Conservation (phyloP, 2,797 vertebrate genomes). For the Nyctalus aviator region DNA sequence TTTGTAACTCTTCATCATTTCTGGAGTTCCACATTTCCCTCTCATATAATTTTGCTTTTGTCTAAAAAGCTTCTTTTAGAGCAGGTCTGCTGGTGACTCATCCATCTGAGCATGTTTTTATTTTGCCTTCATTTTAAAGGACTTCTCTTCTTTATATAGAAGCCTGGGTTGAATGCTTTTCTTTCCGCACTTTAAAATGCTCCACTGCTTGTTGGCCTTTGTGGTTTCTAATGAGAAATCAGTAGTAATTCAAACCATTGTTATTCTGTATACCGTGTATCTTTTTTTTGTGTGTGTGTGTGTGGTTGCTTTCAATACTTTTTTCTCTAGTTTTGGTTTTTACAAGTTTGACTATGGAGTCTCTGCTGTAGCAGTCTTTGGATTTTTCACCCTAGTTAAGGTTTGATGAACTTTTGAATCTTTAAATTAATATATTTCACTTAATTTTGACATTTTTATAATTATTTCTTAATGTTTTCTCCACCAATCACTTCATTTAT, state of each 20-base stretch:
- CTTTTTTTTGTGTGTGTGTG: neutral
- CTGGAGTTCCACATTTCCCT: neutral
- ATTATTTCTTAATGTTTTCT: constrained; percentile 2
- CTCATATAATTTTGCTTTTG: neutral
- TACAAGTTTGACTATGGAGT: neutral
- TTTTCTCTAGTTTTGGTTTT: constrained; percentile 26
- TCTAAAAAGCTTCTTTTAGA: neutral
- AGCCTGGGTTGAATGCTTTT: neutral
- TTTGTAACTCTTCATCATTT: neutral
- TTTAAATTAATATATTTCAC: constrained; percentile 1
- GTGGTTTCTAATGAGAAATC: constrained; percentile 37
- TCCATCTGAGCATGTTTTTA: neutral
- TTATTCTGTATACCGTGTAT: neutral
- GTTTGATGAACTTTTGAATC: neutral
- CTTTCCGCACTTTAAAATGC: constrained; percentile 15
- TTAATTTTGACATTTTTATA: constrained; percentile 7
- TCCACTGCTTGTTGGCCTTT: neutral
- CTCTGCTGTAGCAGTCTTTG: neutral
- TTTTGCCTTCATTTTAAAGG: constrained; percentile 27
- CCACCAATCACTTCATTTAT: neutral
- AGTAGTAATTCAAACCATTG: neutral
- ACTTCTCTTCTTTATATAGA: neutral
- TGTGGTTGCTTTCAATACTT: neutral
- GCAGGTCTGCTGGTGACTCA: neutral
- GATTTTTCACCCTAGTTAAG: neutral